Conservation (phyloP, 1,140 invertebrate species). For the Eulimnadia texana region DNA sequence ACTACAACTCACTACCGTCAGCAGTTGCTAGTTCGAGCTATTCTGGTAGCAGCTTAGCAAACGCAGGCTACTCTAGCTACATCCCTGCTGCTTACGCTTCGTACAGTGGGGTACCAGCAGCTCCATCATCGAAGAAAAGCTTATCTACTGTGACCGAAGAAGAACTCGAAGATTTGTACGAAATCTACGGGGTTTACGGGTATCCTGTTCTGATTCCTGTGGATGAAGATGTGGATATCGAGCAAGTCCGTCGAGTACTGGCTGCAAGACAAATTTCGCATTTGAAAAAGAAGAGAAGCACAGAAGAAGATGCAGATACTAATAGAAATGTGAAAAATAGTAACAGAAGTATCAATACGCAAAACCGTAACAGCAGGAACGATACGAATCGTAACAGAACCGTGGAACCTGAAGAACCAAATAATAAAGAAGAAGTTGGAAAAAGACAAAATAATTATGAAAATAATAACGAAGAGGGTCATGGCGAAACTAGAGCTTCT, state of each 20-base stretch:
- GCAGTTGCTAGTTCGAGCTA: not conserved
- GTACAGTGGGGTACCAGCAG: not conserved
- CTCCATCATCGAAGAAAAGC: not conserved
- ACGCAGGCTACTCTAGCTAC: not conserved
- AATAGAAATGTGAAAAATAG: no score
- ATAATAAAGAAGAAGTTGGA: no score
- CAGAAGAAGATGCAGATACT: not conserved
- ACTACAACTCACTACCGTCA: not conserved
- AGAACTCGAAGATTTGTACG: not conserved
- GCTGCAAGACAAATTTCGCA: not conserved
- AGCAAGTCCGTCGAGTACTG: not conserved
- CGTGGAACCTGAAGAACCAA: not conserved
- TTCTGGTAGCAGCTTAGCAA: not conserved
- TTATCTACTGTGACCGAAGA: no score
- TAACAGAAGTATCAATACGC: no score
- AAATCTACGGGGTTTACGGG: not conserved
- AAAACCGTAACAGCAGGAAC: no score
- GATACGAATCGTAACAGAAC: not conserved
- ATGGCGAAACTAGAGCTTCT: not conserved
- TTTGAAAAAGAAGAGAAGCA: not conserved
- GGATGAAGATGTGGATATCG: not conserved
- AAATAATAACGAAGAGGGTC: not conserved
- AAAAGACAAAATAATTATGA: not conserved
- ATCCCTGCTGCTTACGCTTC: not conserved
- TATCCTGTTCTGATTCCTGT: not conserved